Percentiles rank a stretch among this genome's conserved stretches.
Conservation (phyloP, 2,797 vertebrate genomes). For the Vespertilio murinus region DNA sequence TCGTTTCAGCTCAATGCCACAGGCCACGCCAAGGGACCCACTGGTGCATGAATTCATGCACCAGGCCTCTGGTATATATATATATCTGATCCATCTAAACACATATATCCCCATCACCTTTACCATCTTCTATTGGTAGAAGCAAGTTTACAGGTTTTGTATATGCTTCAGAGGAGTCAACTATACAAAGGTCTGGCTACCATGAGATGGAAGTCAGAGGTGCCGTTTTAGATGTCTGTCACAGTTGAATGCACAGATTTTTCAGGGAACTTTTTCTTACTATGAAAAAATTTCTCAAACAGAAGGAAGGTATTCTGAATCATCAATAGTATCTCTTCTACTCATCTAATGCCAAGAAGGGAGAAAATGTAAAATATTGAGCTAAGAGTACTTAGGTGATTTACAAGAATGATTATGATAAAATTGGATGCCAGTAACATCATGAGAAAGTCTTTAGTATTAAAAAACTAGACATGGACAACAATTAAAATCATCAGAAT, state of each 20-base stretch:
- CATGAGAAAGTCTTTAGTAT: background rate
- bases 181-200: background rate
- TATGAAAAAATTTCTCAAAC: background rate
- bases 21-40: no score
- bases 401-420: background rate
- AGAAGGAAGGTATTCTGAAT: background rate
- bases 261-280: background rate
- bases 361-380: background rate
- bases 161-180: background rate
- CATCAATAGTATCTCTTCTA: background rate
- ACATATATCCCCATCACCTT: background rate
- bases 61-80: background rate
- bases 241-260: background rate
- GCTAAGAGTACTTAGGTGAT: background rate
- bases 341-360: background rate
- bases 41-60: no score
- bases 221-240: background rate
- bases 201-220: no score
- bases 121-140: background rate
- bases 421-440: background rate
- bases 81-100: background rate
- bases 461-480: background rate
- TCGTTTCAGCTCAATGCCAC: no score
- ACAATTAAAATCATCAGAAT: background rate
- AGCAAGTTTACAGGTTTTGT: background rate